These are phyloP conservation scores for Drosophila quadrilineata DNA, from an alignment of 1,140 invertebrate species.

Conservation along the genomic window DNA sequence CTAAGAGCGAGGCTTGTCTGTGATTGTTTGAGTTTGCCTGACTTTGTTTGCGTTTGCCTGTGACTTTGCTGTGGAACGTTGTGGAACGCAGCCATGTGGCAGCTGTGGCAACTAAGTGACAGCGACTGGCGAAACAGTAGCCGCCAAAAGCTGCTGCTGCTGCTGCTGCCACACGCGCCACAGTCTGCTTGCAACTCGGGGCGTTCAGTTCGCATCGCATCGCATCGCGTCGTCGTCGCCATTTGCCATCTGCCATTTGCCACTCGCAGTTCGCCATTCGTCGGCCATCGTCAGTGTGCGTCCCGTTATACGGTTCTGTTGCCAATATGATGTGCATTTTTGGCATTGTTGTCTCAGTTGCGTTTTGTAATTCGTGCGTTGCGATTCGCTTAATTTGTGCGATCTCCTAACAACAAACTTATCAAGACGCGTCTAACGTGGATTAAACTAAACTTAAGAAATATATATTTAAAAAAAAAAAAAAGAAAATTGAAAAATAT, in stretches of 20 bases:
- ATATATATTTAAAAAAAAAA: neutral
- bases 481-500: neutral
- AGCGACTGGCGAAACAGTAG: slow-evolving; percentile 7
- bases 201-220: slow-evolving; percentile 21
- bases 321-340: slow-evolving; percentile 31
- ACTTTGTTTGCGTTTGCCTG: slow-evolving; percentile 34
- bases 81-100: neutral
- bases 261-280: slow-evolving; percentile 6
- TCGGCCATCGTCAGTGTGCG: slow-evolving; percentile 5
- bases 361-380: slow-evolving; percentile 49
- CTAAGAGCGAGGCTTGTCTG: slow-evolving; percentile 48
- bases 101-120: slow-evolving; percentile 6
- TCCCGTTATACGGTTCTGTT: neutral
- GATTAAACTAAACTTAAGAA: neutral
- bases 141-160: slow-evolving; percentile 35
- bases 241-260: slow-evolving; percentile 1
- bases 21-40: slow-evolving; percentile 28
- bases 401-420: neutral
- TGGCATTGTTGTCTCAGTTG: slow-evolving; percentile 48
- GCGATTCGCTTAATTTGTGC: slow-evolving; percentile 34
- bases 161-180: slow-evolving; percentile 34
- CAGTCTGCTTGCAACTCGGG: slow-evolving; percentile 47
- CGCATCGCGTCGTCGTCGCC: slow-evolving; percentile 2
- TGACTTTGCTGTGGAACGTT: slow-evolving; percentile 38
- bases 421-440: no score